Percentiles rank a stretch among this genome's conserved stretches.
phyloP scores from a whole-genome alignment of 2,113 vertebrate genomes.

The Brachirus orientalis region DNA sequence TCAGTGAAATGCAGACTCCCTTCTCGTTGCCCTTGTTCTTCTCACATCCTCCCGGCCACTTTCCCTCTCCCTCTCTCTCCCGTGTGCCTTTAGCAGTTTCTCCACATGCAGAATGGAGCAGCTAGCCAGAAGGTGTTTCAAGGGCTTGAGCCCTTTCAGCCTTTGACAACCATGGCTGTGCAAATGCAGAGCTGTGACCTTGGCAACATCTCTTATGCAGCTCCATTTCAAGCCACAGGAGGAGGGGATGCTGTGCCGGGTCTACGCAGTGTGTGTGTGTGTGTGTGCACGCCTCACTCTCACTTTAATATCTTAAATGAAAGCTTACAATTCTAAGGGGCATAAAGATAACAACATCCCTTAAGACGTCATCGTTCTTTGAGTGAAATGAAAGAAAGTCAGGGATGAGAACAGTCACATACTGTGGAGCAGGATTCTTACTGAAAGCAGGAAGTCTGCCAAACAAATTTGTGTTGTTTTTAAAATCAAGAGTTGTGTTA shows the following conservation, averaged over 20 bases:
- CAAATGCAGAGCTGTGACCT: constrained; percentile 73
- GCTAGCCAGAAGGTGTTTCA: constrained; percentile 76
- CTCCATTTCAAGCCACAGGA: constrained; percentile 58
- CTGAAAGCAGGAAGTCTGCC: background rate
- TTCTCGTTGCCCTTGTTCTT: constrained; percentile 51
- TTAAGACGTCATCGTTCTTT: constrained; percentile 23
- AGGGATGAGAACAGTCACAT: constrained; percentile 5
- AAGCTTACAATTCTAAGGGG: constrained; percentile 32
- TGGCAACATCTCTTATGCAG: constrained; percentile 66
- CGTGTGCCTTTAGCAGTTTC: constrained; percentile 66
- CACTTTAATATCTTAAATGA: constrained; percentile 35
- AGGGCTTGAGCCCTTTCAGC: constrained; percentile 75
- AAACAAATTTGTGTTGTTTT: background rate
- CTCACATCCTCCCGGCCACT: constrained; percentile 52
- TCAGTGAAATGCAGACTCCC: constrained; percentile 74
- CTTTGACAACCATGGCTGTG: constrained; percentile 77
- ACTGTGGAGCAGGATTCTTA: background rate
- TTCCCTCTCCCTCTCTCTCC: constrained; percentile 13
- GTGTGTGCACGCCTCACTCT: constrained; percentile 6
- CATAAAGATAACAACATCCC: constrained; percentile 44
- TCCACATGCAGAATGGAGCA: constrained; percentile 69
- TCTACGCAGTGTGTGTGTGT: constrained; percentile 6
- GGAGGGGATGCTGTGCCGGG: constrained; percentile 46
- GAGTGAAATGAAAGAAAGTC: constrained; percentile 37
- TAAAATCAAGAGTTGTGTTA: constrained; percentile 9